These are phyloP conservation scores for Dasypus novemcinctus DNA, from an alignment of 2,113 vertebrate genomes.

Conservation along the genomic window DNA sequence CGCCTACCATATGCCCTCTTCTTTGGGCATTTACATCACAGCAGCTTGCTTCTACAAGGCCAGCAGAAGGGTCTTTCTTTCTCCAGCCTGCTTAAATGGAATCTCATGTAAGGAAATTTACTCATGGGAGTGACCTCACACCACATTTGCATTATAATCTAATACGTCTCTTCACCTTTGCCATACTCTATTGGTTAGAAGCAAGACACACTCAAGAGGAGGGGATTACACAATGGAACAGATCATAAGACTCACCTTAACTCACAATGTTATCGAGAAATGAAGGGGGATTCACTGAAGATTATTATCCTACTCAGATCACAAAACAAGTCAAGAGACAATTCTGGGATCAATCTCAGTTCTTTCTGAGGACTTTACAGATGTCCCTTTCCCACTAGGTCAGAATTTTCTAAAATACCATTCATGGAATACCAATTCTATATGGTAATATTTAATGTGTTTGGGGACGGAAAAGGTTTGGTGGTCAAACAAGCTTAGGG, in stretches of 20 bases:
- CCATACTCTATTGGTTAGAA: neutral
- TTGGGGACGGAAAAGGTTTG: neutral
- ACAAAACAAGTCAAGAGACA: neutral
- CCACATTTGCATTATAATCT: neutral
- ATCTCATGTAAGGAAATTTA: neutral
- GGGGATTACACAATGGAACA: neutral
- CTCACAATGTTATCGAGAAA: neutral
- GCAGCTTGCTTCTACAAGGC: neutral
- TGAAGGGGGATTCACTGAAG: neutral
- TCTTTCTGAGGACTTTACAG: neutral
- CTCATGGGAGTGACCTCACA: neutral
- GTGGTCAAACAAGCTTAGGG: neutral
- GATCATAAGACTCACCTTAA: neutral
- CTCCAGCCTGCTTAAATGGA: neutral
- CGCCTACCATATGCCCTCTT: neutral
- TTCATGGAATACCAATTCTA: neutral
- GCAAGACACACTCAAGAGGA: neutral
- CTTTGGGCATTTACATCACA: neutral
- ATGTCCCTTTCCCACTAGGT: neutral
- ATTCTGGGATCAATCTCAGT: neutral
- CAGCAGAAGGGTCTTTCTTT: neutral
- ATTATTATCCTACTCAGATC: neutral
- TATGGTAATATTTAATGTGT: neutral
- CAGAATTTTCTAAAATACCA: slow-evolving; percentile 8
- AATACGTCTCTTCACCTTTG: neutral